Percentiles rank a stretch among this genome's conserved stretches.
These are phyloP conservation scores for Andricus quercusramuli DNA, from an alignment of 2,888 invertebrate genomes.

Conservation along the genomic window DNA sequence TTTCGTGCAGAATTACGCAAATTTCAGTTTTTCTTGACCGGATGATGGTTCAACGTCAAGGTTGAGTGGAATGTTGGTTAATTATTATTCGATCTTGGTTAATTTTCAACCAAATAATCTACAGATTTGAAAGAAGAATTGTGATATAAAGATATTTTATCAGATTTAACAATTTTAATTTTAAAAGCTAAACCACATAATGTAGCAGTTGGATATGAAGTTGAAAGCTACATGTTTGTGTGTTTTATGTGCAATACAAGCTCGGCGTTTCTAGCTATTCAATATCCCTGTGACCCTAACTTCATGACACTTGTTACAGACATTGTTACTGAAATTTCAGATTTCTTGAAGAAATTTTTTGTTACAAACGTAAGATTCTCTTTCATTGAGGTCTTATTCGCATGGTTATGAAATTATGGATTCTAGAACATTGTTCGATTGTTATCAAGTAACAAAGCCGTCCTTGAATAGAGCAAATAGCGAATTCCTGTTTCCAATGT, in stretches of 20 bases:
- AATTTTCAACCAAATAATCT: no score
- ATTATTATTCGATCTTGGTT: no score
- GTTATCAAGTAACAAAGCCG: conserved; percentile 6
- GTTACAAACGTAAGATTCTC: neutral
- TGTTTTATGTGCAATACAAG: neutral
- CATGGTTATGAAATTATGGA: conserved; percentile 25
- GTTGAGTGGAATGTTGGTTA: no score
- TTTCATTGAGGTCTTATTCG: conserved; percentile 10
- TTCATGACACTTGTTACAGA: neutral
- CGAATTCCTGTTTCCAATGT: conserved; percentile 22
- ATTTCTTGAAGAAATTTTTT: neutral
- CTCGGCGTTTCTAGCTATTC: neutral
- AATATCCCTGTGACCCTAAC: neutral
- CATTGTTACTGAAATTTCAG: neutral
- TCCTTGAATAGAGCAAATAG: conserved; percentile 18
- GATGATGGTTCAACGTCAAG: no score
- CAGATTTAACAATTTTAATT: no score
- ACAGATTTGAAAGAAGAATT: no score
- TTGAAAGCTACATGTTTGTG: no score
- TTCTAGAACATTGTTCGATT: conserved; percentile 7
- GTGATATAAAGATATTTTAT: no score
- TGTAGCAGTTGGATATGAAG: no score
- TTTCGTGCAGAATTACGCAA: no score
- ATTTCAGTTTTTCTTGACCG: no score
- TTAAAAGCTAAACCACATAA: no score